Evolutionary conservation across 2,888 invertebrate genomes (phyloP).

Genomic region (Caenorhabditis wallacei): DNA sequence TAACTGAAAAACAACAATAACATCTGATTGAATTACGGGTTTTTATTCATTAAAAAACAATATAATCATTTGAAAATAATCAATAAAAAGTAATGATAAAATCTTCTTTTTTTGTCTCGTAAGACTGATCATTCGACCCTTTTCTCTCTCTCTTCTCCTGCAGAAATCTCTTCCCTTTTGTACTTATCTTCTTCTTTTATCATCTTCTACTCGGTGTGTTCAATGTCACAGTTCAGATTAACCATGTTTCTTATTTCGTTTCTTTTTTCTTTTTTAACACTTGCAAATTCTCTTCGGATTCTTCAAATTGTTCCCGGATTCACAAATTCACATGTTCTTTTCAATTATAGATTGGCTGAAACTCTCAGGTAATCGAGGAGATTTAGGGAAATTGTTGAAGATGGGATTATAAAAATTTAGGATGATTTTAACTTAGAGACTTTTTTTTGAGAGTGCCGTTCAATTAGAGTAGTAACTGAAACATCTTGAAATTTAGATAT

Average conservation of each 20-base stretch:
- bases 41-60: not conserved
- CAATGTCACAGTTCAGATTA: slow-evolving; percentile 31
- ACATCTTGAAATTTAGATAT: slow-evolving; percentile 41
- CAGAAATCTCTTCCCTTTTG: slow-evolving; percentile 11
- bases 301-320: slow-evolving; percentile 83
- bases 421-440: no score
- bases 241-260: not conserved
- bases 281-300: slow-evolving; percentile 60
- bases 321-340: slow-evolving; percentile 82
- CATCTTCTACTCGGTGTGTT: not conserved
- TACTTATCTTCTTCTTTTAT: slow-evolving; percentile 45
- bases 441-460: not conserved
- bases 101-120: not conserved
- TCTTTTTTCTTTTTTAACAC: slow-evolving; percentile 6
- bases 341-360: slow-evolving; percentile 81
- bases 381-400: no score
- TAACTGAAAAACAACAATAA: slow-evolving; percentile 5
- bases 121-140: slow-evolving; percentile 43
- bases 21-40: slow-evolving; percentile 13
- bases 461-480: not conserved
- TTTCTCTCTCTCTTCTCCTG: slow-evolving; percentile 15
- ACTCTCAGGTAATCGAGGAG: slow-evolving; percentile 68
- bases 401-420: no score
- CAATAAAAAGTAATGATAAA: slow-evolving; percentile 29
- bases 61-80: not conserved